Evolutionary conservation across 2,797 vertebrate species (phyloP), one percentile per base, ranked within the genome.

Genomic region (Oreochromis mossambicus): DNA sequence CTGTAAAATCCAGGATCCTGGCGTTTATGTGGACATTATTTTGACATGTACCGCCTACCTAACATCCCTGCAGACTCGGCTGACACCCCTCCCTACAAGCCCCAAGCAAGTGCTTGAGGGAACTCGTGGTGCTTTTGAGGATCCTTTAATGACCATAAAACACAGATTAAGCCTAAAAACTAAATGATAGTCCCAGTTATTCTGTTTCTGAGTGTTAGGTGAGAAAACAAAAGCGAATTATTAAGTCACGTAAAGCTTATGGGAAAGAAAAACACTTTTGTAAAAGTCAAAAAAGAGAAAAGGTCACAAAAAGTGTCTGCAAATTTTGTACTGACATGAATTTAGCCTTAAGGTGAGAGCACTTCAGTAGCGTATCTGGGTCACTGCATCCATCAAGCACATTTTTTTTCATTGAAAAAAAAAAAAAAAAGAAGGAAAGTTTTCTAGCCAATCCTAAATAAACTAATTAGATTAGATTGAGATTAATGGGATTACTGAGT

Each of bases 401-500:
- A 54, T 73, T 76, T 75, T 76, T 29, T 83, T 85, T 84, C 38
- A 87, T 82, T 75, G 46, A n/a, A n/a, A n/a, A n/a, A n/a, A 82
- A 46, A 66, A 29, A 61, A 61, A 61, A 52, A 76, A 38, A 26
- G 32, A 24, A 43, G 41, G 24, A 58, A 34, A 17, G 4, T 77
- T 77, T 79, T 82, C 54, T 5, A 50, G 19, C 54, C 51, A 87
- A 90, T 82, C 15, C 21, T 61, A 86, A 89, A 87, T 68, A 88
- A 89, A 90, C 78, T 84, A 87, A 78, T 88, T 80, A 78, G 76
- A 80, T 73, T 50, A 75, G 26, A n/a, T 29, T 50, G 12, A 81
- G 84, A 91, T 91, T 88, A 92, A 77, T 32, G 13, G 81, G 89
- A 92, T 94, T 87, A 89, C 75, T n/a, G 73, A 38, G 76, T 83